phyloP scores from a whole-genome alignment of 1,140 invertebrate genomes.

The Tetraneura akinire region DNA sequence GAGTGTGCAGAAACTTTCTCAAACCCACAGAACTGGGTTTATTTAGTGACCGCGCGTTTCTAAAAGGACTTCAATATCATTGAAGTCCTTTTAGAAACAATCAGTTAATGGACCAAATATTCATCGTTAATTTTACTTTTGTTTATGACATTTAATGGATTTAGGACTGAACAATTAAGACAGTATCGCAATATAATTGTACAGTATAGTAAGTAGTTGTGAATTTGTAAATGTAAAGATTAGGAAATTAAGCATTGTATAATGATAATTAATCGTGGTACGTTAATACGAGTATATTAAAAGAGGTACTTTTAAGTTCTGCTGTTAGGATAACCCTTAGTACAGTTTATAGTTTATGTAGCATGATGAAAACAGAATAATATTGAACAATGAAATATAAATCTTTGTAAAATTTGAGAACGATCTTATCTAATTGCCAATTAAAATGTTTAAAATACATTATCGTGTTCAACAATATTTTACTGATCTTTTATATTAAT shows the following conservation, averaged over 20 bases:
- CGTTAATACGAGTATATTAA: too few relatives aligned
- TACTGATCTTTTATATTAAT: not conserved
- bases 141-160: not conserved
- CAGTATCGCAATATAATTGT: not conserved
- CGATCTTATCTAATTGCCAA: too few relatives aligned
- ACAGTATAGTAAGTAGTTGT: not conserved
- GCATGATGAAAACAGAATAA: too few relatives aligned
- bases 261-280: too few relatives aligned
- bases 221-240: not conserved
- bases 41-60: slow-evolving; percentile 17
- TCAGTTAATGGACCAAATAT: slow-evolving; percentile 38
- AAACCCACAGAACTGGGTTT: slow-evolving; percentile 2
- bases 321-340: too few relatives aligned
- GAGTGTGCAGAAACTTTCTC: slow-evolving; percentile 24
- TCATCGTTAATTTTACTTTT: slow-evolving; percentile 14
- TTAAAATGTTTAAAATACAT: not conserved
- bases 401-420: not conserved
- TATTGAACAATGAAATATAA: not conserved
- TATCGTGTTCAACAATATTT: not conserved
- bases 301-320: too few relatives aligned
- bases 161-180: not conserved
- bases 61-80: slow-evolving; percentile 37
- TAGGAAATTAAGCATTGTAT: not conserved
- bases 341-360: too few relatives aligned
- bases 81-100: slow-evolving; percentile 17